These are phyloP conservation scores for Pristionchus japonicus DNA, from an alignment of 2,888 invertebrate genomes.

Conservation along the genomic window DNA sequence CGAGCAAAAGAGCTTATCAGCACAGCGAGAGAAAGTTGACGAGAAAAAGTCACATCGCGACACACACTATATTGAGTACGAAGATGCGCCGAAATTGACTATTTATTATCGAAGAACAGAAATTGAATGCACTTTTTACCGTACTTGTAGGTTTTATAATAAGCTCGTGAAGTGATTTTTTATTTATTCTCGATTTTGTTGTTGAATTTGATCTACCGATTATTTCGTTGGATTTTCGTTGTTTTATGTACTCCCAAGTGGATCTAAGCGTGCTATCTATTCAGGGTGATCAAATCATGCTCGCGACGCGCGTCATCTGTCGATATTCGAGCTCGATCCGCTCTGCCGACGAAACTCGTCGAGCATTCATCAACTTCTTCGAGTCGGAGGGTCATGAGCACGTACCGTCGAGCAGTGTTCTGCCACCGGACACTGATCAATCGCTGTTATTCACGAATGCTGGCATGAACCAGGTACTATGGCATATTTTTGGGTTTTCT, in stretches of 20 bases:
- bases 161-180: neutral
- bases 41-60: neutral
- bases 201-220: neutral
- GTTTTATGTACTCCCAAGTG: neutral
- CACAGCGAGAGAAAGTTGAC: neutral
- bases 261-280: neutral
- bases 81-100: neutral
- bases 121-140: neutral
- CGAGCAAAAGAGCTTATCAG: neutral
- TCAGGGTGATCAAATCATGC: slow-evolving; percentile 9
- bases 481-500: too few relatives aligned
- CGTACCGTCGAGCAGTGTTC: slow-evolving; percentile 96
- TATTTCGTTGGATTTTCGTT: neutral
- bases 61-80: neutral
- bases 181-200: neutral
- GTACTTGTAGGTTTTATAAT: neutral
- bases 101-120: too few relatives aligned
- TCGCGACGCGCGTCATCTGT: neutral
- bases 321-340: slow-evolving; percentile 42
- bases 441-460: slow-evolving; percentile 97
- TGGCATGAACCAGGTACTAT: slow-evolving; percentile 92
- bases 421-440: slow-evolving; percentile 93
- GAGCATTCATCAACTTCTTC: slow-evolving; percentile 87
- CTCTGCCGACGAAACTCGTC: slow-evolving; percentile 42
- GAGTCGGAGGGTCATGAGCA: slow-evolving; percentile 85